phyloP scores from a whole-genome alignment of 2,113 vertebrate genomes.

The Corythornis cristatus region DNA sequence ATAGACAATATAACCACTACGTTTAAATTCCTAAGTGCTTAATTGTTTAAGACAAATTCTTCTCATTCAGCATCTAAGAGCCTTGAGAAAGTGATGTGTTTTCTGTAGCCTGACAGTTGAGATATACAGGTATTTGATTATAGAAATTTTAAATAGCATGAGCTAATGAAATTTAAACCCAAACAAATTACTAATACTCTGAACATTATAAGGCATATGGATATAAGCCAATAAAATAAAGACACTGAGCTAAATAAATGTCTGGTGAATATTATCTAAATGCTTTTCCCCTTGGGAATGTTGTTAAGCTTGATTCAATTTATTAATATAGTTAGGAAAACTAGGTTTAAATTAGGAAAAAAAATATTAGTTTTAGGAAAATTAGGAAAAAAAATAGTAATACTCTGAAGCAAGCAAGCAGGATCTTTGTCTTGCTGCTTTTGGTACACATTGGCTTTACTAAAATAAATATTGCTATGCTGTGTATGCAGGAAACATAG shows the following conservation, averaged over 20 bases:
- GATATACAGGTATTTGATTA: constrained; percentile 9
- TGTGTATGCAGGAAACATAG: neutral
- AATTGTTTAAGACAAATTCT: neutral
- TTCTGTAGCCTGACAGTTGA: neutral
- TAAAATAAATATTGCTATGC: neutral
- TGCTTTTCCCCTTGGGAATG: constrained; percentile 5
- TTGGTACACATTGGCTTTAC: neutral
- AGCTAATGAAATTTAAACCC: constrained; percentile 6
- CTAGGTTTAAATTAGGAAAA: constrained; percentile 30
- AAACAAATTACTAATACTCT: constrained; percentile 7
- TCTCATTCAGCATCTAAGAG: neutral
- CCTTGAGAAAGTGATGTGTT: neutral
- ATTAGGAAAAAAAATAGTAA: neutral
- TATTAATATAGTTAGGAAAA: constrained; percentile 20
- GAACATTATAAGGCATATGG: neutral
- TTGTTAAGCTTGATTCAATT: constrained; percentile 29
- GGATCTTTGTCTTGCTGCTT: neutral
- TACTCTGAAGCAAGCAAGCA: neutral
- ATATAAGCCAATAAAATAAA: neutral
- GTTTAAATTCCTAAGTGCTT: neutral
- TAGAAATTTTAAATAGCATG: neutral
- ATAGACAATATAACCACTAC: neutral
- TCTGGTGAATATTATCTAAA: constrained; percentile 18
- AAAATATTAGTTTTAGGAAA: neutral
- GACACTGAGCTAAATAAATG: neutral